phyloP scores from a whole-genome alignment of 2,113 vertebrate species.

The Phrynocephalus versicolor region DNA sequence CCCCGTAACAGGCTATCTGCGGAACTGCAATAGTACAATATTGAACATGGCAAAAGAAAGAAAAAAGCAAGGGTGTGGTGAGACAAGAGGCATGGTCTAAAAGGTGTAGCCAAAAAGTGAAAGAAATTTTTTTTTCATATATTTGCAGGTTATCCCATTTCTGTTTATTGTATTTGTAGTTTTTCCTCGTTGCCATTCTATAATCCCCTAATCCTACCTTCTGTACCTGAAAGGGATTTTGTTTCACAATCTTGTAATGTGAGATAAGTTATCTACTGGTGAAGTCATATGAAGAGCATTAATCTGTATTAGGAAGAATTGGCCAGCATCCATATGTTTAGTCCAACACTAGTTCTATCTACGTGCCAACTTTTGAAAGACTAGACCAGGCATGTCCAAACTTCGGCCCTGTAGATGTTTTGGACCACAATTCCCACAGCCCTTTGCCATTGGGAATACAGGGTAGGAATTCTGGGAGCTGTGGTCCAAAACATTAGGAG shows the following conservation, averaged over 20 bases:
- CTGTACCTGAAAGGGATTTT: background rate
- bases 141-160: background rate
- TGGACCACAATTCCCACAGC: too few species aligned
- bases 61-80: background rate
- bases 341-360: conserved; percentile 1
- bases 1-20: background rate
- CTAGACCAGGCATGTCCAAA: too few species aligned
- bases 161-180: background rate
- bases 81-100: background rate
- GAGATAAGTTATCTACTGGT: rapidly evolving
- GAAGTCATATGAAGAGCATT: background rate
- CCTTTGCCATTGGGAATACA: too few species aligned
- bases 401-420: too few species aligned
- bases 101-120: background rate
- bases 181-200: background rate
- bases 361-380: conserved; percentile 15
- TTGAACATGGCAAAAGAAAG: background rate
- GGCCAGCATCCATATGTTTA: conserved; percentile 22
- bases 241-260: background rate
- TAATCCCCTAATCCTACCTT: background rate
- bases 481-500: too few species aligned
- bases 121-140: background rate
- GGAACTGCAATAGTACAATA: background rate
- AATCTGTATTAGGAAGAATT: background rate
- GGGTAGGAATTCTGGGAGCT: too few species aligned